phyloP scores from a whole-genome alignment of 2,888 invertebrate genomes.

The Tolmerus cingulatus region DNA sequence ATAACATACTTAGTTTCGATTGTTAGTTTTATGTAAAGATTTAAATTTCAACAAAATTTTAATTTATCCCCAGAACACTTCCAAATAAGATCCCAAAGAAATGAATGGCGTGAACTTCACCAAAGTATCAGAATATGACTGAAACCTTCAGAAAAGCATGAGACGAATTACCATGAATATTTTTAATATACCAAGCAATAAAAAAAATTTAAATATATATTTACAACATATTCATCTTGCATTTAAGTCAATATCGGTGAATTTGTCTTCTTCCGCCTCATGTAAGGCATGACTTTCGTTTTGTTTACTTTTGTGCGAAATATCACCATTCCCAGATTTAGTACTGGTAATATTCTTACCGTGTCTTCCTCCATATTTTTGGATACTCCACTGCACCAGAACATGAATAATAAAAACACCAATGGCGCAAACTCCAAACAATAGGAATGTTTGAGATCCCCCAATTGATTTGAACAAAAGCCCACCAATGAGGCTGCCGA shows the following conservation, averaged over 20 bases:
- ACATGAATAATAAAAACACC: constrained; percentile 69
- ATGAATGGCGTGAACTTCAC: background rate
- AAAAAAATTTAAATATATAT: background rate
- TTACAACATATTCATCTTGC: background rate
- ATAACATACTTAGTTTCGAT: too few relatives aligned
- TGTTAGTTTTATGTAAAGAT: background rate
- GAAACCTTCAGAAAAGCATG: background rate
- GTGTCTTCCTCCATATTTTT: constrained; percentile 38
- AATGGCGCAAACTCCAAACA: constrained; percentile 76
- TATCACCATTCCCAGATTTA: background rate
- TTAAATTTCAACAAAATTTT: background rate
- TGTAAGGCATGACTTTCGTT: background rate
- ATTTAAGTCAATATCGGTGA: background rate
- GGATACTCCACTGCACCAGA: constrained; percentile 64
- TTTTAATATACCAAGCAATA: background rate
- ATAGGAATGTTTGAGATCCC: constrained; percentile 74
- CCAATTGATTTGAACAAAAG: constrained; percentile 71
- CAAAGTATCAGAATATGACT: background rate
- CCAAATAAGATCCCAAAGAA: background rate
- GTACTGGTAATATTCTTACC: constrained; percentile 43
- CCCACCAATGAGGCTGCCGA: constrained; percentile 83
- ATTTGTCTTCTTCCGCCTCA: background rate
- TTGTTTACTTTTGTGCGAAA: background rate
- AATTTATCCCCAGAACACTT: background rate
- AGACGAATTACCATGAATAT: background rate